Evolutionary conservation across 2,797 vertebrate species (phyloP).

Genomic region (Acanthornis magna): DNA sequence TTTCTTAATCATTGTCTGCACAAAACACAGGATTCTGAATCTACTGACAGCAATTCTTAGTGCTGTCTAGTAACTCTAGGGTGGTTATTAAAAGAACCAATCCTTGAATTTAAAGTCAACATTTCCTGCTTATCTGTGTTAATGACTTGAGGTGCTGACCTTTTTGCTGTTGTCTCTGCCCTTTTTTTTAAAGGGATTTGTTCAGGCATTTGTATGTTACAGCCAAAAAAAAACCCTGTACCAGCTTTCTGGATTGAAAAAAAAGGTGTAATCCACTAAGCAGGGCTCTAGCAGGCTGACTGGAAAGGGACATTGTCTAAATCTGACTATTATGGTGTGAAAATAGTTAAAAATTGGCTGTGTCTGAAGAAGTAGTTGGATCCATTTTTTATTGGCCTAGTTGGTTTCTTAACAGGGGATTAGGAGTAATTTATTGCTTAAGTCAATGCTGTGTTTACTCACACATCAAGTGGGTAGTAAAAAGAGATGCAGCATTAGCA

Average conservation of each 20-base stretch:
- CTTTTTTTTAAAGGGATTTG: neutral
- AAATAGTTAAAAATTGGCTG: neutral
- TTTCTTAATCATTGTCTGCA: neutral
- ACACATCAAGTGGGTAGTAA: slow-evolving; percentile 40
- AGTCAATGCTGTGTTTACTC: slow-evolving; percentile 31
- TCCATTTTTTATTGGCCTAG: neutral
- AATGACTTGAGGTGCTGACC: neutral
- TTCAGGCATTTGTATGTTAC: neutral
- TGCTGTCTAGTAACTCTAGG: neutral
- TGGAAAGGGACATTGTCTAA: neutral
- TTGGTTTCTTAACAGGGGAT: slow-evolving; percentile 17
- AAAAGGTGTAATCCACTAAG: neutral
- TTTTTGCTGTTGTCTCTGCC: neutral
- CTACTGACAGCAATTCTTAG: neutral
- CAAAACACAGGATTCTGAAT: neutral
- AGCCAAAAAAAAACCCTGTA: accelerated
- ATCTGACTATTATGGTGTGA: neutral
- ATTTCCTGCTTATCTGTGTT: neutral
- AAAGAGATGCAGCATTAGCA: slow-evolving; percentile 47
- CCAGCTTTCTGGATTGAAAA: neutral
- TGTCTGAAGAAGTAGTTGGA: neutral
- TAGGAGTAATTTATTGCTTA: slow-evolving; percentile 37
- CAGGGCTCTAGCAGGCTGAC: neutral
- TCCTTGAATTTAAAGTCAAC: neutral
- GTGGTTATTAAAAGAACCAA: neutral